Percentiles rank a stretch among this genome's conserved stretches.
Evolutionary conservation across 2,797 vertebrate species (phyloP).

Genomic region (Chloroceryle amazona): DNA sequence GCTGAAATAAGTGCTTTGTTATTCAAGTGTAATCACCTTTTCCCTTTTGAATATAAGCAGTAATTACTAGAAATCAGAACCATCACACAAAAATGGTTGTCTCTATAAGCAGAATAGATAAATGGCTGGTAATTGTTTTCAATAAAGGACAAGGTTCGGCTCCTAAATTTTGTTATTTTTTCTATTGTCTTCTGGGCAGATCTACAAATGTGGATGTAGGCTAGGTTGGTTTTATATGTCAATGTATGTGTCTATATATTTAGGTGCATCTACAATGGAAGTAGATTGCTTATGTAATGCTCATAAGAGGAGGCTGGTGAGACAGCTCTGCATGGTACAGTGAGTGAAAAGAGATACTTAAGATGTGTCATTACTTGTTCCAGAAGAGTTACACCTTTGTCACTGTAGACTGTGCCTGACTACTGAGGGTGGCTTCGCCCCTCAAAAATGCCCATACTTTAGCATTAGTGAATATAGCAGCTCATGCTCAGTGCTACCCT

Average conservation of each 20-base stretch:
- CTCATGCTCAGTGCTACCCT: neutral
- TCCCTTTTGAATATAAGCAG: neutral
- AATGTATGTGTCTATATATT: accelerated
- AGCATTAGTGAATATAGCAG: neutral
- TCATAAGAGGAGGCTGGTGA: neutral
- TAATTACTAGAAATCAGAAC: neutral
- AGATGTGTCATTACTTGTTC: neutral
- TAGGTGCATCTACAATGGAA: neutral
- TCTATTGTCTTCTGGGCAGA: neutral
- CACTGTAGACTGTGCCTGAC: neutral
- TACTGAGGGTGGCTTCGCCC: neutral
- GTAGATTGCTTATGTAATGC: neutral
- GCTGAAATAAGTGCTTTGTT: neutral
- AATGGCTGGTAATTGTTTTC: neutral
- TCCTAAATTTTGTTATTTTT: neutral
- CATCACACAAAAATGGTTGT: neutral
- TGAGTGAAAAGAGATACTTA: neutral
- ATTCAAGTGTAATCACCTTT: neutral
- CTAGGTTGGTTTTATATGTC: neutral
- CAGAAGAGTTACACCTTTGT: neutral
- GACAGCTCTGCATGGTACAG: neutral
- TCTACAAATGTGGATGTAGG: neutral
- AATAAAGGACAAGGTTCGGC: neutral
- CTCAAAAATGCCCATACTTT: neutral
- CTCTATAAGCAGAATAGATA: neutral